Base-by-base conservation (phyloP, 1,140 invertebrate genomes). In the Chlorops oryzae region DNA sequence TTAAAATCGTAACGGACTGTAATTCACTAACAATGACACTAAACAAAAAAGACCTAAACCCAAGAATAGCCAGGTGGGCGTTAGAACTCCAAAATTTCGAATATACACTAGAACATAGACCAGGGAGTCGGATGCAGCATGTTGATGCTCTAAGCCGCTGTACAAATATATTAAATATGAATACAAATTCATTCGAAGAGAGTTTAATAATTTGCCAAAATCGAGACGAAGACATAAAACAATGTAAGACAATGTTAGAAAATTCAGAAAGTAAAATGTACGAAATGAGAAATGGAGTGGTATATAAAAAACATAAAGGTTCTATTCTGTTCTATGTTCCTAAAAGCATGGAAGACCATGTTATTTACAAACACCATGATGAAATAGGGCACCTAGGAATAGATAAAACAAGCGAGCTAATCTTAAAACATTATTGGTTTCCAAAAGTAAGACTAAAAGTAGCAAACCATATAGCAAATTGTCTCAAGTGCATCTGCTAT, bases 1-100 rank as follows among this genome's bases (percentile, higher is more conserved):
- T 77, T 55, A 69, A 74, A 37, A 72, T 79, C n/a, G 52, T 70
- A 5, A 72, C 62, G 1, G 72, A 69, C 47, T 74, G 67, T 48
- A 34, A 48, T 34, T 70, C 71, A 5, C 63, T 76, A 5, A 48
- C 55, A 10, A 55, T 62, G 42, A 74, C 73, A 0, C 45, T 75
- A 22, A 23, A 57, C 4, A 32, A 76, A 74, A 28, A 67, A 61
- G 72, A 75, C n/a, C 39, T 74, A 18, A 37, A 59, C 1, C 34
- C 59, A 4, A 62, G 51, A 56, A 56, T 74, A 2, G 63, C 69
- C 5, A 55, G 70, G 23, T 74, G 65, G 68, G 59, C 48, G 3
- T 28, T 56, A 5, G 39, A 62, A 0, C 47, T 74, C 2, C 53
- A 69, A 54, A 62, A 62, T 3, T 73, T 57, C 51, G 60, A 70